A percentile compares a stretch with the other conserved stretches of the same genome.
phyloP scores from a whole-genome alignment of 2,113 vertebrate genomes.

The Malurus alboscapulatus region DNA sequence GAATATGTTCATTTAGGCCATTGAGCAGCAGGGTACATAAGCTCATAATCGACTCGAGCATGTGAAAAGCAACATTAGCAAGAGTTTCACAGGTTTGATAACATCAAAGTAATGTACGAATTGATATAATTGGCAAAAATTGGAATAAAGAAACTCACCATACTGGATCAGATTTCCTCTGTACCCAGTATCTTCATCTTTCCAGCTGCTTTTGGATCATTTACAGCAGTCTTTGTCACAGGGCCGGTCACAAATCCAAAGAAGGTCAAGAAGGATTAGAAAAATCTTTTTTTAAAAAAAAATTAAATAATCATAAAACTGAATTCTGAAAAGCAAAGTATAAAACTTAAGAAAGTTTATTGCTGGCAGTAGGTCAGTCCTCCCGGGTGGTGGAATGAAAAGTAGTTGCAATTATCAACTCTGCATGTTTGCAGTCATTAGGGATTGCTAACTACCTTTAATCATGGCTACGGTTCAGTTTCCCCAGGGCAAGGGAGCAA shows the following conservation, averaged over 20 bases:
- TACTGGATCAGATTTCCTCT: neutral
- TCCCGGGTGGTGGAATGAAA: slow-evolving; percentile 39
- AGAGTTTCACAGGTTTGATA: neutral
- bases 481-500: slow-evolving; percentile 15
- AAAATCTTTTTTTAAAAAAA: neutral
- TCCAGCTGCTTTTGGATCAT: neutral
- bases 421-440: slow-evolving; percentile 47
- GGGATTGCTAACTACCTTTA: slow-evolving; percentile 60
- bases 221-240: neutral
- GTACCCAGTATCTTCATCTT: neutral
- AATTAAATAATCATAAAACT: neutral
- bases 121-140: neutral
- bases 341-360: slow-evolving; percentile 40
- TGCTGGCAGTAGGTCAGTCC: slow-evolving; percentile 48
- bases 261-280: neutral
- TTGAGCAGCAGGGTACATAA: neutral
- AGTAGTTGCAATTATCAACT: slow-evolving; percentile 56
- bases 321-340: neutral
- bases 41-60: neutral
- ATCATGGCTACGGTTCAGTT: slow-evolving; percentile 18
- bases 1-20: slow-evolving; percentile 17
- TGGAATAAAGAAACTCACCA: neutral
- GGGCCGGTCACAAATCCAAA: neutral
- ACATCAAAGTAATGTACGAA: neutral
- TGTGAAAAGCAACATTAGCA: slow-evolving; percentile 20